phyloP scores from a whole-genome alignment of 2,888 invertebrate species.

The Carcina quercana region DNA sequence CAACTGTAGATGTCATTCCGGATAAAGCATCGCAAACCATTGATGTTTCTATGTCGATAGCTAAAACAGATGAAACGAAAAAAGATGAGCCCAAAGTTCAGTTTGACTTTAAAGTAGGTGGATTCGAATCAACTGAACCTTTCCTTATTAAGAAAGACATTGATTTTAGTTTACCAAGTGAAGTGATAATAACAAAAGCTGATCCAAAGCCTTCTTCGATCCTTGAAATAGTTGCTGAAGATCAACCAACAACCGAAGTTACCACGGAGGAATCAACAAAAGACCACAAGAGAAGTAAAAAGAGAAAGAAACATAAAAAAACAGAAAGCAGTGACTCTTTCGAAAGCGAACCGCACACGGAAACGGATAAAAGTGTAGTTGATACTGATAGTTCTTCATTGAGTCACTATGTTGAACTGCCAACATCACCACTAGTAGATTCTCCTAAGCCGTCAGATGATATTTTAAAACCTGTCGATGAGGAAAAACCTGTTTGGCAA shows the following conservation, averaged over 20 bases:
- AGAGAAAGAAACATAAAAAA: conserved; percentile 77
- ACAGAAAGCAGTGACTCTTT: conserved; percentile 36
- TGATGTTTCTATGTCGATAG: conserved; percentile 50
- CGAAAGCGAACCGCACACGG: conserved; percentile 33
- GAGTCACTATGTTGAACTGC: conserved; percentile 57
- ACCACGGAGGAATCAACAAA: conserved; percentile 25
- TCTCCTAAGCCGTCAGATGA: conserved; percentile 55
- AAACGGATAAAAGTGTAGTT: conserved; percentile 48
- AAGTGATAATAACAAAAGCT: conserved; percentile 37
- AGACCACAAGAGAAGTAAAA: conserved; percentile 74
- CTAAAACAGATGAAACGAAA: conserved; percentile 33
- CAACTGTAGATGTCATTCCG: conserved; percentile 1
- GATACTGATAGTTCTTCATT: conserved; percentile 60
- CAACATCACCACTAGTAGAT: conserved; percentile 60
- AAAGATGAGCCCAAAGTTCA: conserved; percentile 43
- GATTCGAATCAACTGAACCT: conserved; percentile 33
- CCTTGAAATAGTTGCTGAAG: conserved; percentile 37
- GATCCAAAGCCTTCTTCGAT: conserved; percentile 16
- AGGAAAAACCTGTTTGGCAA: conserved; percentile 23
- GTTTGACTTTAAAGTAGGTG: conserved; percentile 47
- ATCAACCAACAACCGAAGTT: conserved; percentile 25
- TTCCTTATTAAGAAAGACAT: conserved; percentile 52
- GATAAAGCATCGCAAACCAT: conserved; percentile 35
- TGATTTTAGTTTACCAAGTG: conserved; percentile 44
- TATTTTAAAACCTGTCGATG: conserved; percentile 35